These are phyloP conservation scores for Kradibia gibbosae DNA, from an alignment of 1,140 invertebrate genomes.

Conservation along the genomic window DNA sequence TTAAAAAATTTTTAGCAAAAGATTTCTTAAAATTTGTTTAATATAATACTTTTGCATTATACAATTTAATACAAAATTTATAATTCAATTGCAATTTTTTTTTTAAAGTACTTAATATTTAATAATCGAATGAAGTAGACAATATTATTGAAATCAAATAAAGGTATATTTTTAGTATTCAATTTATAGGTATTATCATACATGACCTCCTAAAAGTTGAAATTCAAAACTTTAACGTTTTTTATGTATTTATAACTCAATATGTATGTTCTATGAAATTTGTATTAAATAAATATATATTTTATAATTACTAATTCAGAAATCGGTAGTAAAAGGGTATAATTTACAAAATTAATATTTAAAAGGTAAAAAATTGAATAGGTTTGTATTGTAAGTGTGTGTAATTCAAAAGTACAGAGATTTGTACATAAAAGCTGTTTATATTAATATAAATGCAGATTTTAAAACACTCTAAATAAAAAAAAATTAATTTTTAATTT, in stretches of 20 bases:
- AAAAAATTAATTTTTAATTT: slow-evolving; percentile 9
- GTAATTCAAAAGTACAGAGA: background rate
- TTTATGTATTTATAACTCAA: too few relatives aligned
- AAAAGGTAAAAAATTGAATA: slow-evolving; percentile 43
- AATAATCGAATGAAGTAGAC: too few relatives aligned
- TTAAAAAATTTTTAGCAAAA: slow-evolving; percentile 46
- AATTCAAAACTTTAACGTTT: too few relatives aligned
- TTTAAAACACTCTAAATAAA: background rate
- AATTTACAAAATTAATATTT: slow-evolving; percentile 49
- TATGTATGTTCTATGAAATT: too few relatives aligned
- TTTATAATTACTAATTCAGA: slow-evolving; percentile 46
- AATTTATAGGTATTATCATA: too few relatives aligned
- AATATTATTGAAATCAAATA: too few relatives aligned
- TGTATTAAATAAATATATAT: slow-evolving; percentile 21
- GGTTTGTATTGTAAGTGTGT: slow-evolving; percentile 32
- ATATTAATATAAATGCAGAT: background rate
- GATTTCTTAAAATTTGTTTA: slow-evolving; percentile 46
- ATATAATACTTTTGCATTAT: background rate
- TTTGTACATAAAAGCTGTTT: background rate
- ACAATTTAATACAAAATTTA: background rate
- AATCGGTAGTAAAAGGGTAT: slow-evolving; percentile 65
- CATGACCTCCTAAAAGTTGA: too few relatives aligned
- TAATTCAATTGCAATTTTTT: background rate
- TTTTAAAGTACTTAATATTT: too few relatives aligned
- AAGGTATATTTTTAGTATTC: too few relatives aligned